Evolutionary conservation across 2,113 vertebrate species (phyloP).

Genomic region (Limnothrissa miodon): DNA sequence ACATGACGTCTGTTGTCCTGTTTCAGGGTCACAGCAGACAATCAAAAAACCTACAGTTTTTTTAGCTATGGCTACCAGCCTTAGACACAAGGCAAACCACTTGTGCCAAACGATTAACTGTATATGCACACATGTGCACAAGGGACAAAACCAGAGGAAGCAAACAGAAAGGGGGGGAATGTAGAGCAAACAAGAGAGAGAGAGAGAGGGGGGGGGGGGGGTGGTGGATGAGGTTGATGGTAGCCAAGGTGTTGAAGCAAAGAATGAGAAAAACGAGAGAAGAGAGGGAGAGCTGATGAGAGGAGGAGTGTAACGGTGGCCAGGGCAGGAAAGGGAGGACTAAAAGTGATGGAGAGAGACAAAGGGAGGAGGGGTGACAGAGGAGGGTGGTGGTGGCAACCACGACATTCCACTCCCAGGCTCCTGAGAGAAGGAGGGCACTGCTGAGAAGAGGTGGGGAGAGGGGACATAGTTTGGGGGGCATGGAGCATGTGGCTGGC

Average conservation of each 20-base stretch:
- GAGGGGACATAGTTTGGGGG: constrained; percentile 15
- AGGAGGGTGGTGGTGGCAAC: background rate
- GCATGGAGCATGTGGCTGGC: background rate
- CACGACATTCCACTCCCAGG: background rate
- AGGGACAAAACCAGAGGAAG: no score
- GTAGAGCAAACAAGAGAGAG: constrained; percentile 27
- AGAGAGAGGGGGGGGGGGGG: constrained; percentile 8
- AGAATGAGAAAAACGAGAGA: constrained; percentile 16
- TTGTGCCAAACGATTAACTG: no score
- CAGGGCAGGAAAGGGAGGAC: constrained; percentile 27
- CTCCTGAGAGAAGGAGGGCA: background rate
- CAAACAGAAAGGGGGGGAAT: background rate
- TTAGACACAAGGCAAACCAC: no score
- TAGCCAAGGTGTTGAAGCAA: background rate
- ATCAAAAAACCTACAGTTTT: no score
- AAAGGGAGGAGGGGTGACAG: constrained; percentile 19
- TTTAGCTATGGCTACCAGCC: no score
- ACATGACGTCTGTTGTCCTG: no score
- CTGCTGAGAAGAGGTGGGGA: background rate
- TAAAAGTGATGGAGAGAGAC: constrained; percentile 42
- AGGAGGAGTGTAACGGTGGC: constrained; percentile 25
- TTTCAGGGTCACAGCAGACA: no score
- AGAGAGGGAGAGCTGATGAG: constrained; percentile 26
- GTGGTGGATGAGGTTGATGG: background rate
- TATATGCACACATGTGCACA: no score